A percentile compares a stretch with the other conserved stretches of the same genome.
phyloP scores from a whole-genome alignment of 2,797 vertebrate genomes.

The Peromyscus melanophrys region DNA sequence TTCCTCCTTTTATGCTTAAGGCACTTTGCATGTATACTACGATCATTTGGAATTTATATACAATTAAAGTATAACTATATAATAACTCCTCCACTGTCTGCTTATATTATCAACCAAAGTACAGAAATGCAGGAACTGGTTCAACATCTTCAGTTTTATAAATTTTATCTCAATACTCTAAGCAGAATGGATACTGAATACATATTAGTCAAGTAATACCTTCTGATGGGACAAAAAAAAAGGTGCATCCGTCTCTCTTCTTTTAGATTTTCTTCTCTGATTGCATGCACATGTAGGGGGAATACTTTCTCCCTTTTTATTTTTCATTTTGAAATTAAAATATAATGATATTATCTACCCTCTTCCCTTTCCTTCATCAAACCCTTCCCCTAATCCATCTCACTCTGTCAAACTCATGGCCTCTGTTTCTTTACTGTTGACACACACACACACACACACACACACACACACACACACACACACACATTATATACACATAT shows the following conservation, averaged over 20 bases:
- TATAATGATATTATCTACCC: background rate
- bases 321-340: background rate
- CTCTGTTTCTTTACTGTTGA: background rate
- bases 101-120: background rate
- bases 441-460: too few species aligned
- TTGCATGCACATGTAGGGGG: background rate
- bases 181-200: background rate
- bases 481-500: too few species aligned
- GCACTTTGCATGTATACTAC: slow-evolving; percentile 4
- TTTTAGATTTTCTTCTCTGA: slow-evolving; percentile 28
- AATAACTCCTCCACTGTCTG: slow-evolving; percentile 1
- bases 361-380: background rate
- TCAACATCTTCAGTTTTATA: background rate
- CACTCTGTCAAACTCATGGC: background rate
- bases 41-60: slow-evolving; percentile 49
- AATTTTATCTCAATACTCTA: background rate
- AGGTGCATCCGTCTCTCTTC: background rate
- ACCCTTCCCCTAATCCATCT: background rate
- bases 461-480: background rate
- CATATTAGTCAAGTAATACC: background rate
- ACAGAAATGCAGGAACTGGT: background rate
- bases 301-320: background rate
- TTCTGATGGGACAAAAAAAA: background rate
- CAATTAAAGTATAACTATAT: slow-evolving; percentile 4
- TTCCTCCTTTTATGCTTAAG: slow-evolving; percentile 51